A percentile compares a stretch with the other conserved stretches of the same genome.
These are phyloP conservation scores for Picus viridis DNA, from an alignment of 2,797 vertebrate species.

Conservation along the genomic window DNA sequence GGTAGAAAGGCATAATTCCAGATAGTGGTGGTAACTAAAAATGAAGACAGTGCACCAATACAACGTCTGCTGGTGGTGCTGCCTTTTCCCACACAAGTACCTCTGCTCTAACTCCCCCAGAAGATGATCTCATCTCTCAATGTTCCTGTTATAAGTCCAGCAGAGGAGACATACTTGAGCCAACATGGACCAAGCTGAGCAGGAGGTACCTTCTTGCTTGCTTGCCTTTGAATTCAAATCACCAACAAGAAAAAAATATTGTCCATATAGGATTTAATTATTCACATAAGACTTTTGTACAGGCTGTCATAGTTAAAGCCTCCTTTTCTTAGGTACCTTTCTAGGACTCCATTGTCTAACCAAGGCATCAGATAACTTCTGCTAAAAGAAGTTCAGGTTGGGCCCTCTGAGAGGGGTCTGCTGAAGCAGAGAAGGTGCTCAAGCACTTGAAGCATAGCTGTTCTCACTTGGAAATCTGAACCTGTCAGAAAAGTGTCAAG, in stretches of 20 bases:
- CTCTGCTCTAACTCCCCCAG: not conserved
- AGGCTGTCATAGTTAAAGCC: not conserved
- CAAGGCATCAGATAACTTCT: not conserved
- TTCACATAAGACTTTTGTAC: not conserved
- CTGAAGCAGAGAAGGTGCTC: not conserved
- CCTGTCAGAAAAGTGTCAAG: not conserved
- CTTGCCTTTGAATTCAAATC: not conserved
- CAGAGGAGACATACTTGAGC: not conserved
- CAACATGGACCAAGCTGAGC: not conserved
- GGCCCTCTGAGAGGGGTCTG: not conserved
- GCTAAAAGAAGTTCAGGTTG: not conserved
- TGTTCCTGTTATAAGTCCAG: not conserved
- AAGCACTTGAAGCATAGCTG: not conserved
- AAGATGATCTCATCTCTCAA: accelerated
- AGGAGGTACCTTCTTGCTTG: not conserved
- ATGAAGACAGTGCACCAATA: not conserved
- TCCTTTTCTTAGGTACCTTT: not conserved
- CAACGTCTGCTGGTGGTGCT: not conserved
- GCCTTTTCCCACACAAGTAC: not conserved
- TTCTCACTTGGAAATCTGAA: not conserved
- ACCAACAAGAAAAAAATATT: not conserved
- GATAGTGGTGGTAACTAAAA: not conserved
- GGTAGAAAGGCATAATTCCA: not conserved
- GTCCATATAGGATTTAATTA: not conserved
- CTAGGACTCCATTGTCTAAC: not conserved